Conservation (phyloP, 2,888 invertebrate species). For the Phlogophora meticulosa region DNA sequence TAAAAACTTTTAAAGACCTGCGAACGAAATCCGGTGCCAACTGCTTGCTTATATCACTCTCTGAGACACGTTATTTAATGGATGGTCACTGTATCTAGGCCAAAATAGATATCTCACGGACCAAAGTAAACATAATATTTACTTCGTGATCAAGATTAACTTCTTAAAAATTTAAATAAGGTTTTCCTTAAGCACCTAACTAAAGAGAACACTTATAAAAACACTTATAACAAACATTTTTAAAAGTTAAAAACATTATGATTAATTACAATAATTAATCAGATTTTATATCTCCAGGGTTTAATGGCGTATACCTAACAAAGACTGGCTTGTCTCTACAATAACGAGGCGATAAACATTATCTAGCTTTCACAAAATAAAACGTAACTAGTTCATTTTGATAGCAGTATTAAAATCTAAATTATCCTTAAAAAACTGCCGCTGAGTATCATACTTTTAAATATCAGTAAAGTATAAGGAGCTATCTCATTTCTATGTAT, state of each 20-base stretch:
- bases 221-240: conserved; percentile 12
- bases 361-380: conserved; percentile 44
- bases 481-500: conserved; percentile 76
- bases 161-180: not conserved
- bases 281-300: conserved; percentile 28
- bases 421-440: conserved; percentile 59
- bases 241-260: conserved; percentile 42
- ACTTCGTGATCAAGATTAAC: too few species aligned
- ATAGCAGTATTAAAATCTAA: conserved; percentile 52
- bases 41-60: too few species aligned
- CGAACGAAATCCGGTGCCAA: too few species aligned
- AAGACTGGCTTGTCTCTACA: conserved; percentile 18
- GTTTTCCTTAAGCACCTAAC: not conserved
- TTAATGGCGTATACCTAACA: conserved; percentile 21
- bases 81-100: too few species aligned
- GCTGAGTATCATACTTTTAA: conserved; percentile 72
- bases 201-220: conserved; percentile 14
- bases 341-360: conserved; percentile 35
- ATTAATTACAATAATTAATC: conserved; percentile 46
- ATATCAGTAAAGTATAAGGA: conserved; percentile 71
- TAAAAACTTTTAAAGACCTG: too few species aligned
- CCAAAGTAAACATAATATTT: too few species aligned
- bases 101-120: too few species aligned
- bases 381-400: conserved; percentile 25
- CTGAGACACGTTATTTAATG: too few species aligned